Conservation (phyloP, 2,113 vertebrate genomes). For the Onychostruthus taczanowskii region DNA sequence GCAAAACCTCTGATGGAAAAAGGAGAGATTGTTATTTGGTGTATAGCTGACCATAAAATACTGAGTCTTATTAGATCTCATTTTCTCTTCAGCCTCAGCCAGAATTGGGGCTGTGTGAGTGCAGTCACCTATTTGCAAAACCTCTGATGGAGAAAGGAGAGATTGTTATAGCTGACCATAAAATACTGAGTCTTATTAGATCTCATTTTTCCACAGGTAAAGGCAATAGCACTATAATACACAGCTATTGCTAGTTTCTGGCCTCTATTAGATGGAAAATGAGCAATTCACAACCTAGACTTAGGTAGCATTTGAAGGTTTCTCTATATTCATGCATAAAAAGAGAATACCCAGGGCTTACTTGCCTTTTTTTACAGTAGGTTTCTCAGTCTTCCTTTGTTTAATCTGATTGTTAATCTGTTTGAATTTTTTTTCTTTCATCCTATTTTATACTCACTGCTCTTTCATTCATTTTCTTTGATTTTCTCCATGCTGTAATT, state of each 20-base stretch:
- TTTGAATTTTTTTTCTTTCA: not conserved
- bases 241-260: not conserved
- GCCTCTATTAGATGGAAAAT: not conserved
- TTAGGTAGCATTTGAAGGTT: not conserved
- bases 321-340: not conserved
- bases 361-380: not conserved
- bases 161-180: not conserved
- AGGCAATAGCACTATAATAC: not conserved
- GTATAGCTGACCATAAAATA: not conserved
- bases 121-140: not conserved
- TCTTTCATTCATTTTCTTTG: not conserved
- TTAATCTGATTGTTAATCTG: not conserved
- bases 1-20: not conserved
- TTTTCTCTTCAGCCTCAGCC: not conserved
- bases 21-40: not conserved
- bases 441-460: not conserved
- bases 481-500: not conserved
- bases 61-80: accelerated
- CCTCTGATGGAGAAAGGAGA: not conserved
- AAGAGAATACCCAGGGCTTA: not conserved
- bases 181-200: not conserved
- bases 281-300: not conserved
- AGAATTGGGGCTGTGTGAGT: not conserved
- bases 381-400: not conserved
- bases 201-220: not conserved